phyloP scores from a whole-genome alignment of 2,113 vertebrate genomes.

The Chionodraco myersi region DNA sequence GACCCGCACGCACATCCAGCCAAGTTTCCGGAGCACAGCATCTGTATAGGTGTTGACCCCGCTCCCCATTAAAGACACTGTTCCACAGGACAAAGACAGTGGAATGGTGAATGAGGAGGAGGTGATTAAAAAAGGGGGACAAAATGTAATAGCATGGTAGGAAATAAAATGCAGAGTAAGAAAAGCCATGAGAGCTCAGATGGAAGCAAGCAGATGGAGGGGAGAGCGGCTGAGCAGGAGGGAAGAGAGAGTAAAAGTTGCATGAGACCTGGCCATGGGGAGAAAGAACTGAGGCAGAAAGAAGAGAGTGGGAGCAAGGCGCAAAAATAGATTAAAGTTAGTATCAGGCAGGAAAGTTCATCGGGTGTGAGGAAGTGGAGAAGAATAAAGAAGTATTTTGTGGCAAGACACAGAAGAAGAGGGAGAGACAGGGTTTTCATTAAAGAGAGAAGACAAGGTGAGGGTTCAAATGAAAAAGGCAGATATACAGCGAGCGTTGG shows the following conservation, averaged over 20 bases:
- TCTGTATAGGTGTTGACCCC: constrained; percentile 46
- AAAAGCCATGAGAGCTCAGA: constrained; percentile 11
- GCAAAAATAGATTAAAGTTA: constrained; percentile 76
- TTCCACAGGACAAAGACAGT: constrained; percentile 21
- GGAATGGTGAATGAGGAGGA: constrained; percentile 17
- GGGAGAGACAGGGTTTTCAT: constrained; percentile 29
- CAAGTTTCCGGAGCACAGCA: constrained; percentile 34
- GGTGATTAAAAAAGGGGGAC: neutral
- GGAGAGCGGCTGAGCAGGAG: constrained; percentile 51
- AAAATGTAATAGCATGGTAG: neutral
- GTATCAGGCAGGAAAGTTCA: constrained; percentile 65
- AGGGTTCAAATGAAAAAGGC: constrained; percentile 31
- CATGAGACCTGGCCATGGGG: constrained; percentile 77
- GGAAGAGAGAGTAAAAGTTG: constrained; percentile 77
- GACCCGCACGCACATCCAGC: constrained; percentile 21
- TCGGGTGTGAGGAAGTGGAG: constrained; percentile 33
- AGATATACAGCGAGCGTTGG: neutral
- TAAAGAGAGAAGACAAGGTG: constrained; percentile 38
- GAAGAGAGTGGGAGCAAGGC: constrained; percentile 43
- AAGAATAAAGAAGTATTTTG: constrained; percentile 11
- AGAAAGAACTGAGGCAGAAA: constrained; percentile 73
- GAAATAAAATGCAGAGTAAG: constrained; percentile 18
- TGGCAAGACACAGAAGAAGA: constrained; percentile 13
- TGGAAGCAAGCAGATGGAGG: constrained; percentile 66
- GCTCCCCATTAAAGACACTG: constrained; percentile 28